Conservation (phyloP, 1,140 invertebrate genomes). For the Drosophila jambulina region DNA sequence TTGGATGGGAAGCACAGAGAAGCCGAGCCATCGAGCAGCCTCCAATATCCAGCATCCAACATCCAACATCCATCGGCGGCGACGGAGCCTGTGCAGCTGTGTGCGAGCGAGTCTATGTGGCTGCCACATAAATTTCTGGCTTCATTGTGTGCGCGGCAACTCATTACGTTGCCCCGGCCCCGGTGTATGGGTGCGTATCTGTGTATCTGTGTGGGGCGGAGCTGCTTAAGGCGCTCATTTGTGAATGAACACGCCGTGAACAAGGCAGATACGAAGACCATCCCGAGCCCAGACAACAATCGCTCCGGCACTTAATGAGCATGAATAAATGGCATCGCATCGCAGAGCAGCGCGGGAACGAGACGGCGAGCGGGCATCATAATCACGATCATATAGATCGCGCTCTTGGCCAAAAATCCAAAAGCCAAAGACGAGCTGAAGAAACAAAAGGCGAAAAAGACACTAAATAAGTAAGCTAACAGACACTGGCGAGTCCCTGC, state of each 20-base stretch:
- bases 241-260: slow-evolving; percentile 82
- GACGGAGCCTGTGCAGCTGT: slow-evolving; percentile 36
- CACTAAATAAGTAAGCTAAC: slow-evolving; percentile 46
- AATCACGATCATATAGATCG: slow-evolving; percentile 53
- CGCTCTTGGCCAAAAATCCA: slow-evolving; percentile 32
- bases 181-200: slow-evolving; percentile 22
- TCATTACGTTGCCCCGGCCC: slow-evolving; percentile 54
- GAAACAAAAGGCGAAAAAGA: slow-evolving; percentile 3
- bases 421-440: slow-evolving; percentile 11
- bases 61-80: slow-evolving; percentile 7
- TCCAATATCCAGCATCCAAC: slow-evolving; percentile 6
- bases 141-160: slow-evolving; percentile 53
- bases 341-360: slow-evolving; percentile 19
- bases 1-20: slow-evolving; percentile 5
- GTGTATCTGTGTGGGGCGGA: slow-evolving; percentile 74
- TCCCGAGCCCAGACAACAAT: slow-evolving; percentile 56
- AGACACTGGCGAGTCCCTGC: slow-evolving; percentile 9
- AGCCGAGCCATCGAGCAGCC: slow-evolving; percentile 1
- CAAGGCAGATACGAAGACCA: slow-evolving; percentile 49
- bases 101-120: slow-evolving; percentile 65
- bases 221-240: slow-evolving; percentile 84
- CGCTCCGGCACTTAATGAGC: slow-evolving; percentile 77
- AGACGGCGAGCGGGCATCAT: slow-evolving; percentile 42
- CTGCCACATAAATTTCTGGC: slow-evolving; percentile 75
- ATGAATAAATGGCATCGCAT: slow-evolving; percentile 76